A percentile compares a stretch with the other conserved stretches of the same genome.
These are phyloP conservation scores for Aphelocoma californica DNA, from an alignment of 2,797 vertebrate genomes.

Conservation along the genomic window DNA sequence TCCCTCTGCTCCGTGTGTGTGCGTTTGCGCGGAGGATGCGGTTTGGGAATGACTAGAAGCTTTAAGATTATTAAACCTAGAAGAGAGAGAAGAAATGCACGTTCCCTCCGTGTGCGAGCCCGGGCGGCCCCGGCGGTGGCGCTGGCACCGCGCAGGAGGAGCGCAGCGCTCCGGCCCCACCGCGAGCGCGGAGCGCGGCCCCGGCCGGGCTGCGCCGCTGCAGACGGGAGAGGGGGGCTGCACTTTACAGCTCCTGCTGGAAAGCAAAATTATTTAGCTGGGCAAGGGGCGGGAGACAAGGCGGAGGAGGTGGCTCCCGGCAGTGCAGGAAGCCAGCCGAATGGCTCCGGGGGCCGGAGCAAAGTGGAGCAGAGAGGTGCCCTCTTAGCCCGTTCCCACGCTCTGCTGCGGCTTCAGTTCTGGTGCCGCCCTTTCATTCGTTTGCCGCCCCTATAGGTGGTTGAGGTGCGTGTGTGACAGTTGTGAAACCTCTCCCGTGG, in stretches of 20 bases:
- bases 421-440: fast-evolving
- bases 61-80: fast-evolving
- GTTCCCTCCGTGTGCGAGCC: fast-evolving
- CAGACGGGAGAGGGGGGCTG: fast-evolving
- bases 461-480: neutral
- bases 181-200: neutral
- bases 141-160: neutral
- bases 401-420: fast-evolving
- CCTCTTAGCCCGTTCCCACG: fast-evolving
- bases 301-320: neutral
- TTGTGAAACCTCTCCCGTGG: fast-evolving
- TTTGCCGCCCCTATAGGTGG: fast-evolving
- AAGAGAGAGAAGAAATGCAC: fast-evolving
- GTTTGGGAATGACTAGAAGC: fast-evolving
- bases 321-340: fast-evolving
- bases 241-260: neutral
- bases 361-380: too few species aligned
- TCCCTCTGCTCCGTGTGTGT: fast-evolving
- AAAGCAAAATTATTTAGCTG: fast-evolving
- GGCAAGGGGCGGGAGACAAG: too few species aligned
- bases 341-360: neutral
- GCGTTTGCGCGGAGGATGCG: fast-evolving
- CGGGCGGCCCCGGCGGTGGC: neutral
- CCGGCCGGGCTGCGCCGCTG: neutral
- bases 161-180: too few species aligned